phyloP scores from a whole-genome alignment of 2,113 vertebrate genomes.

The Dissostichus mawsoni region DNA sequence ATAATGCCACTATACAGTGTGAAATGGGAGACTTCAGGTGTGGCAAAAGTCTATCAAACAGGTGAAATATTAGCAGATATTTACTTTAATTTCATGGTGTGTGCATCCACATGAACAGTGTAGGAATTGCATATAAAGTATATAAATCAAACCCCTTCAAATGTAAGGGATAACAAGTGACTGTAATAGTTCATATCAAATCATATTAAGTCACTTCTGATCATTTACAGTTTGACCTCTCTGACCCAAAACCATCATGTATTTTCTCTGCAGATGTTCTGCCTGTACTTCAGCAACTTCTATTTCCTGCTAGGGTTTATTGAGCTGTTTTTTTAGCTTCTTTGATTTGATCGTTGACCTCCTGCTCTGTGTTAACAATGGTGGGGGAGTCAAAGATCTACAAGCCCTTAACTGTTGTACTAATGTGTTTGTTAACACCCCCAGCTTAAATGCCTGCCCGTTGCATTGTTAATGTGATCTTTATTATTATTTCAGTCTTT shows the following conservation, averaged over 20 bases:
- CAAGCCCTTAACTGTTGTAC: neutral
- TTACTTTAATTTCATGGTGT: no score
- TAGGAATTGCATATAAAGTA: neutral
- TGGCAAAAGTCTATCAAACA: neutral
- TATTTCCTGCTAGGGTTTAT: neutral
- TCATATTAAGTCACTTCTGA: neutral
- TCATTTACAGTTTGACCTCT: neutral
- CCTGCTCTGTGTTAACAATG: neutral
- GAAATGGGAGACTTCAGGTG: neutral
- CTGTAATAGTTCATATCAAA: neutral
- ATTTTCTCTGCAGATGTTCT: neutral
- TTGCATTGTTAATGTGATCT: neutral
- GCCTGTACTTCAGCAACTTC: neutral
- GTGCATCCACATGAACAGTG: neutral
- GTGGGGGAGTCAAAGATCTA: neutral
- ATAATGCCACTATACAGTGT: neutral
- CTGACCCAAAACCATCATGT: neutral
- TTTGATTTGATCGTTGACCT: neutral
- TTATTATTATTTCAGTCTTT: neutral
- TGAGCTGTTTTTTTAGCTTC: neutral
- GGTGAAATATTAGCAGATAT: neutral
- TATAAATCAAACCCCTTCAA: neutral
- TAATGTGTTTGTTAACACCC: neutral
- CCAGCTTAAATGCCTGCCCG: neutral
- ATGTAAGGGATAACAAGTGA: neutral